These are phyloP conservation scores for Pyrocoelia pectoralis DNA, from an alignment of 2,888 invertebrate species.

Conservation along the genomic window DNA sequence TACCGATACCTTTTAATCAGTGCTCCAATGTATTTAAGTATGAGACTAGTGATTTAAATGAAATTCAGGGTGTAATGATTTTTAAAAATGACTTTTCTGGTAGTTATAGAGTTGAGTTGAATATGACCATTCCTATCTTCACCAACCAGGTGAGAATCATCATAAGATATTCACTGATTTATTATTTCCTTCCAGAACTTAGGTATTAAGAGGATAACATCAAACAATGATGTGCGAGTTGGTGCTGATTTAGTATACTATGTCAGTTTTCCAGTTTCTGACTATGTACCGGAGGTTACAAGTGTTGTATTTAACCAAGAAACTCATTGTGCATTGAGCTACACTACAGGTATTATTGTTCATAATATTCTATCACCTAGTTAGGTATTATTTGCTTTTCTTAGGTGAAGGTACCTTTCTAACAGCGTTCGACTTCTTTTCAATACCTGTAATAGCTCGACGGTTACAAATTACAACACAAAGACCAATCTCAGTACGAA, in stretches of 20 bases:
- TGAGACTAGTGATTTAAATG: background rate
- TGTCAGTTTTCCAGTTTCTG: constrained; percentile 5
- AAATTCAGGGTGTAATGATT: constrained; percentile 3
- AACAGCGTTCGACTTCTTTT: background rate
- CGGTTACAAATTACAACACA: no score
- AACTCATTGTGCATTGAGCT: background rate
- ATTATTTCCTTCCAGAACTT: constrained; percentile 14
- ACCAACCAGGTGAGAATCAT: constrained; percentile 8
- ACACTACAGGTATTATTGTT: no score
- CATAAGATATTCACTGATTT: no score
- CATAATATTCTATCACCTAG: no score
- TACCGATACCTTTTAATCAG: background rate
- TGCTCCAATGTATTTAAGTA: constrained; percentile 13
- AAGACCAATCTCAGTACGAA: background rate
- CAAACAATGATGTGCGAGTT: background rate
- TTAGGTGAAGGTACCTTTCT: background rate
- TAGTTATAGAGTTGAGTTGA: constrained; percentile 13
- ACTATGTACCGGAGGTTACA: background rate
- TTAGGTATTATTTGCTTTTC: background rate
- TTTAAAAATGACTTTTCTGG: constrained; percentile 16
- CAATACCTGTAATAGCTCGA: background rate
- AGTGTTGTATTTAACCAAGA: constrained; percentile 9
- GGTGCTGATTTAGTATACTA: constrained; percentile 6
- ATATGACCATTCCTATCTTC: constrained; percentile 15
- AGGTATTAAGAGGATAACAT: constrained; percentile 5